These are phyloP conservation scores for Vombatus ursinus DNA, from an alignment of 2,113 vertebrate genomes.

Conservation along the genomic window DNA sequence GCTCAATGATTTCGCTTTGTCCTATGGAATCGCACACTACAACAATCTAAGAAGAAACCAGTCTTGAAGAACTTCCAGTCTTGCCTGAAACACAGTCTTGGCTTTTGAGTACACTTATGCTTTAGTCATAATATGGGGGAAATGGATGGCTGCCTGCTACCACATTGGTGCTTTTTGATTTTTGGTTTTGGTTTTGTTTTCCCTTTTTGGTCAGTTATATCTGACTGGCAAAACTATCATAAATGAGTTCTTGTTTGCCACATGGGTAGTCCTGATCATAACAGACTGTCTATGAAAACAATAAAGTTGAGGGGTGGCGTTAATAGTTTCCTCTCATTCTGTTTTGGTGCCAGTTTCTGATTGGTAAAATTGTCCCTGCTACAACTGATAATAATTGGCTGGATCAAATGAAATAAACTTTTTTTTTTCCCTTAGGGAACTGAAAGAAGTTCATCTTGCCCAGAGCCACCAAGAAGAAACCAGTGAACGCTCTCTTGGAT, in stretches of 20 bases:
- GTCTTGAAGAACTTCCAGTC: background rate
- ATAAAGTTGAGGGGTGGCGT: background rate
- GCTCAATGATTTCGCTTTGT: background rate
- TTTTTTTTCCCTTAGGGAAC: conserved; percentile 84
- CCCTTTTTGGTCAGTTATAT: background rate
- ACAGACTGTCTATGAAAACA: background rate
- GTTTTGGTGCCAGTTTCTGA: background rate
- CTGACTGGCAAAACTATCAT: too few relatives aligned
- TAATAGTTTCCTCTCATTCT: background rate
- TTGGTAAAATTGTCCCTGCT: background rate
- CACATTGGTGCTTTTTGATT: background rate
- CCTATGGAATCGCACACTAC: background rate
- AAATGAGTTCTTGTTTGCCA: background rate
- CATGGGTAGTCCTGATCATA: background rate
- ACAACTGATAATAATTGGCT: background rate
- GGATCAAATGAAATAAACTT: background rate
- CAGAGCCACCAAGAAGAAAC: conserved; percentile 81
- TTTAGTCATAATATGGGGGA: background rate
- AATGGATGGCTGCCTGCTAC: background rate
- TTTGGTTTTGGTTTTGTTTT: background rate
- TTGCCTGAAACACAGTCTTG: background rate
- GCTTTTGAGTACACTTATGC: background rate
- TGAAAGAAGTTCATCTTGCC: conserved; percentile 89
- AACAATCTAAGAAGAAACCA: background rate
- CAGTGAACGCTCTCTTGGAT: conserved; percentile 42